These are phyloP conservation scores for Incurvaria masculella DNA, from an alignment of 2,888 invertebrate genomes.

Conservation along the genomic window DNA sequence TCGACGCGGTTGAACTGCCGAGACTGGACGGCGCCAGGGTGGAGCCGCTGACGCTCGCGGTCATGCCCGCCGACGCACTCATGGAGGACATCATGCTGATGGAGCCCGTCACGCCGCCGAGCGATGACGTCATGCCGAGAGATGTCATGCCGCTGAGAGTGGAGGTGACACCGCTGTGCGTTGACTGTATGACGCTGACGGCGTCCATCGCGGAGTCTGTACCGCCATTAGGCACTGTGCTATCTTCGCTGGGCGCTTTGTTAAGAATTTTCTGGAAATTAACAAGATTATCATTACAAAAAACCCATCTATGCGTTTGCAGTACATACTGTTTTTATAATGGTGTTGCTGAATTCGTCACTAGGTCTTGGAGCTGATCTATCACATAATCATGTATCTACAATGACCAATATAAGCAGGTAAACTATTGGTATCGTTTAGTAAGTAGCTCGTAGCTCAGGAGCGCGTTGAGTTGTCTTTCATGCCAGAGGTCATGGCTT, in stretches of 20 bases:
- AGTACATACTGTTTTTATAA: too few species aligned
- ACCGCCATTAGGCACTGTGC: constrained; percentile 32
- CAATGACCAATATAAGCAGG: too few species aligned
- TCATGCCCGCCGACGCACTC: constrained; percentile 38
- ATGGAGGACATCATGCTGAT: constrained; percentile 42
- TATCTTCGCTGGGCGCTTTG: constrained; percentile 47
- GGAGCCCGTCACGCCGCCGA: constrained; percentile 37
- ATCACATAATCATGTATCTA: too few species aligned
- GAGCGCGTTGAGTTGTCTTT: too few species aligned
- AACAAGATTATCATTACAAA: too few species aligned
- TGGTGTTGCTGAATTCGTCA: too few species aligned
- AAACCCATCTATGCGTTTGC: too few species aligned
- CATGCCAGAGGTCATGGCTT: too few species aligned
- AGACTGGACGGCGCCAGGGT: constrained; percentile 43
- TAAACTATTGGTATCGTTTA: too few species aligned
- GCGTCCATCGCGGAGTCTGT: constrained; percentile 32
- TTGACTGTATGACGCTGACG: constrained; percentile 37
- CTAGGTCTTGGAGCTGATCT: too few species aligned
- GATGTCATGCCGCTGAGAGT: constrained; percentile 30
- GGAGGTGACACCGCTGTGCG: constrained; percentile 27
- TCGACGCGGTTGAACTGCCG: constrained; percentile 39
- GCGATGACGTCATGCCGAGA: constrained; percentile 31
- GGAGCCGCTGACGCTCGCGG: constrained; percentile 36
- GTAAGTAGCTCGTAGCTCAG: too few species aligned
- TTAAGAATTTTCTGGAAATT: constrained; percentile 41